Evolutionary conservation across 2,113 vertebrate genomes (phyloP), one percentile per base, ranked within the genome.

Genomic region (Proterorhinus semilunaris): DNA sequence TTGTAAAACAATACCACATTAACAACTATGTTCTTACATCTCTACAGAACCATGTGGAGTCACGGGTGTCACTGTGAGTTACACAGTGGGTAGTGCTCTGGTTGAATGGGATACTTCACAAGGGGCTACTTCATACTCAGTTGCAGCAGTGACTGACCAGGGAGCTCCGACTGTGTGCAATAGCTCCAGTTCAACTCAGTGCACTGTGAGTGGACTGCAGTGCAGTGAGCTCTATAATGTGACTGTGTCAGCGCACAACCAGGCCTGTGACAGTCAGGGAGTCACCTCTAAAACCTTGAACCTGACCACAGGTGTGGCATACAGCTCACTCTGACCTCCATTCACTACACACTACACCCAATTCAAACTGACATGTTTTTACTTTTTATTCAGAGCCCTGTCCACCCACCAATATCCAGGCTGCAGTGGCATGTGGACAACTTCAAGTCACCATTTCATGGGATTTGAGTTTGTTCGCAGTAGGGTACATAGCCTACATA

Each of bases 161-260:
- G 87, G 83, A 53, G 50, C 63, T 5, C 54, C 1, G 0, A 49
- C 51, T 43, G 76, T 59, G 59, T 87, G 91, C 43, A 76, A 71
- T 70, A 88, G 63, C 78, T 78, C 42, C 49, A 45, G 62, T 64
- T 27, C 27, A 27, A 90, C 76, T 50, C 65, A 51, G 69, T 93
- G 91, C 71, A 64, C 11, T 46, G 66, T 93, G 36, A 62, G 48
- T 0, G 68, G 47, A 21, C 67, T 92, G 52, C 64, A 67, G 48
- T 93, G 92, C 45, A 72, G 88, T 67, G 77, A 80, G 9, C 67
- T 71, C 9, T 92, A 93, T 82, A 92, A 87, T 47, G 21, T 93
- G 45, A 88, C 83, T 0, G 86, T 92, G 55, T 76, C 44, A 0
- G 88, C 91, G 36, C 73, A 57, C 17, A 91, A 91, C 76, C 42